These are phyloP conservation scores for human (Homo sapiens) DNA, from an alignment of 2,113 vertebrate genomes.

Conservation along the genomic window GRCh38 chr12:97280501-97281000, in stretches of 20 bases:
- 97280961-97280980: not conserved
- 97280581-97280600: not conserved
- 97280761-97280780: not conserved
- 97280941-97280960: not conserved
- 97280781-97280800: not conserved
- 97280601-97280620: not conserved
- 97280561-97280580: not conserved
- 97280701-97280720: not conserved
- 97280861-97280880: not conserved
- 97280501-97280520: no score
- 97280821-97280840: not conserved
- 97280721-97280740: not conserved
- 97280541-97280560: not conserved
- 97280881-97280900: not conserved
- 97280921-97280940: not conserved
- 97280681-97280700: not conserved
- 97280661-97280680: not conserved
- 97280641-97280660: not conserved
- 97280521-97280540: not conserved
- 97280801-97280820: not conserved
- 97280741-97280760: not conserved
- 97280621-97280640: not conserved
- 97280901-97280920: not conserved
- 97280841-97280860: not conserved
- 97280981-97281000: not conserved